Percentiles rank a stretch among this genome's conserved stretches.
Evolutionary conservation across 37 sponge, comb jelly and placozoan species (phyloP).

Genomic region (Geodia barretti): DNA sequence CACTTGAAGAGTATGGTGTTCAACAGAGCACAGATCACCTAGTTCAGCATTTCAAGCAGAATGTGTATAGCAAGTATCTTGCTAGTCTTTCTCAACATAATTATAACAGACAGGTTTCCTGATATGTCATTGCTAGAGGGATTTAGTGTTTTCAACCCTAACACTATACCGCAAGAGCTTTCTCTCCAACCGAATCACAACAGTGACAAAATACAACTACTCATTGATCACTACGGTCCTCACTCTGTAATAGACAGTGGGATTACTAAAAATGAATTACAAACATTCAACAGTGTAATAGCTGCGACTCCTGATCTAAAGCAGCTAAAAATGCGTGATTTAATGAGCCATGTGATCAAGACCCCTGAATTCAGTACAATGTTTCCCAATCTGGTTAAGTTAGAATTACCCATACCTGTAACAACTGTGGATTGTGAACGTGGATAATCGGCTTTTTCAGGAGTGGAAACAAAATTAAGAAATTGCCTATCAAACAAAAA

Average conservation of each 20-base stretch:
- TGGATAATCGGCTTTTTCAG: too few relatives aligned
- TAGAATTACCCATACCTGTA: too few relatives aligned
- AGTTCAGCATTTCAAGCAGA: conserved; percentile 1
- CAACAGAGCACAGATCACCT: background rate
- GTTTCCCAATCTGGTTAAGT: too few relatives aligned
- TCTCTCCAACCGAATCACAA: background rate
- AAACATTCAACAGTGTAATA: conserved; percentile 6
- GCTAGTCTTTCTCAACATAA: too few relatives aligned
- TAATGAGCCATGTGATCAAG: too few relatives aligned
- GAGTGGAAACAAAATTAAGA: too few relatives aligned
- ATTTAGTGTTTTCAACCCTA: conserved; percentile 14
- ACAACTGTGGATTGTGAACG: too few relatives aligned
- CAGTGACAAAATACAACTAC: background rate
- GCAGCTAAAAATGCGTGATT: background rate
- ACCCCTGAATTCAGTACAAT: too few relatives aligned
- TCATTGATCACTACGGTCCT: conserved; percentile 23
- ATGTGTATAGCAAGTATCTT: too few relatives aligned
- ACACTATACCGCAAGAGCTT: conserved; percentile 10
- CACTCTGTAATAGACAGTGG: conserved; percentile 2
- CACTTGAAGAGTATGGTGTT: conserved; percentile 1
- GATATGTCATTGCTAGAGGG: too few relatives aligned
- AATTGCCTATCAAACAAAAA: too few relatives aligned
- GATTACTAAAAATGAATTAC: conserved; percentile 4
- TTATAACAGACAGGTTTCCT: too few relatives aligned
- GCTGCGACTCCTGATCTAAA: background rate